These are phyloP conservation scores for Calonectris borealis DNA, from an alignment of 2,113 vertebrate genomes.

Conservation along the genomic window DNA sequence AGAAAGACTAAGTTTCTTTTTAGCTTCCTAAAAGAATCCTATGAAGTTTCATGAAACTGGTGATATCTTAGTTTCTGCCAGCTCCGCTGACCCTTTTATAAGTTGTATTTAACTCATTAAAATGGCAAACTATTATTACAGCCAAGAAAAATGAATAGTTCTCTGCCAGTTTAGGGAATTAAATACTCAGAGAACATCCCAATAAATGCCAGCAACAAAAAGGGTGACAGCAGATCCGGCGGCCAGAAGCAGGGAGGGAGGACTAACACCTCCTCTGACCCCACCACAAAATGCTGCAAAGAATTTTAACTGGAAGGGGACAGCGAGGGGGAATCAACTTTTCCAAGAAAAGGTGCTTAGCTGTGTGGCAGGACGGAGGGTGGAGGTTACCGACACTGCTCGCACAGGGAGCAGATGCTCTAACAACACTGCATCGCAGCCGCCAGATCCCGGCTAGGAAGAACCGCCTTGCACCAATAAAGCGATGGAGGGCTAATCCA, in stretches of 20 bases:
- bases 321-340: background rate
- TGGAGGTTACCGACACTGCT: background rate
- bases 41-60: background rate
- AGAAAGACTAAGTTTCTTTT: background rate
- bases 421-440: background rate
- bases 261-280: background rate
- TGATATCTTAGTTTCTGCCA: background rate
- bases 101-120: background rate
- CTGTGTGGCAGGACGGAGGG: background rate
- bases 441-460: background rate
- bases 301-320: background rate
- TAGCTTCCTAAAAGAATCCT: background rate
- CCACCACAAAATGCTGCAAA: background rate
- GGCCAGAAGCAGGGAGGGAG: background rate
- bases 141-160: background rate
- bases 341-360: background rate
- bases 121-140: background rate
- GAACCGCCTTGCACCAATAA: background rate
- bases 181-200: background rate
- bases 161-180: background rate
- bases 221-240: background rate
- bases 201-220: background rate
- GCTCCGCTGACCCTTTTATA: background rate
- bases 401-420: background rate
- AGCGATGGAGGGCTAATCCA: background rate